These are phyloP conservation scores for Eupithecia abbreviata DNA, from an alignment of 2,888 invertebrate species.

Conservation along the genomic window DNA sequence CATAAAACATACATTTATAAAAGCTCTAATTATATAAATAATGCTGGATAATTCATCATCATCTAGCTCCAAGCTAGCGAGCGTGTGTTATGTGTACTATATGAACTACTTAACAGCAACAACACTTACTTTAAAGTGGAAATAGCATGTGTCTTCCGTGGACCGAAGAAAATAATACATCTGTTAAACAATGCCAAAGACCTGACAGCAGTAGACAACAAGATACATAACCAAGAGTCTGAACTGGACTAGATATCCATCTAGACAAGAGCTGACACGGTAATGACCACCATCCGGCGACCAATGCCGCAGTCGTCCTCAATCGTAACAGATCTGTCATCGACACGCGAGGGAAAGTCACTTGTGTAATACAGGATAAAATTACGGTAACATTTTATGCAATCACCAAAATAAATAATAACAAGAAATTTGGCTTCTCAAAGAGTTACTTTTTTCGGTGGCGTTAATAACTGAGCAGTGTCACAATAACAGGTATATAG, in stretches of 20 bases:
- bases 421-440: background rate
- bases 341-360: constrained; percentile 50
- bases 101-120: too few relatives aligned
- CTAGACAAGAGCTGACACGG: constrained; percentile 28
- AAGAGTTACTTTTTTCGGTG: background rate
- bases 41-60: background rate
- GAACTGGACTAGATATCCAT: constrained; percentile 38
- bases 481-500: too few relatives aligned
- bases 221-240: constrained; percentile 22
- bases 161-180: background rate
- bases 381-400: constrained; percentile 19
- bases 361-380: constrained; percentile 41
- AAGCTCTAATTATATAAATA: background rate
- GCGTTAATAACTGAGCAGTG: background rate
- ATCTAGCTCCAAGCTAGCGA: too few relatives aligned
- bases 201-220: constrained; percentile 9
- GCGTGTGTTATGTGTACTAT: too few relatives aligned
- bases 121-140: too few relatives aligned
- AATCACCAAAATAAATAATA: constrained; percentile 15
- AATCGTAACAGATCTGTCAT: constrained; percentile 48
- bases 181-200: constrained; percentile 24
- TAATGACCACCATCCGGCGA: constrained; percentile 38
- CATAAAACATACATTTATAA: background rate
- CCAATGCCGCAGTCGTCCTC: constrained; percentile 34
- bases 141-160: background rate